Evolutionary conservation across 2,113 vertebrate species (phyloP), one percentile per base, ranked within the genome.

Genomic region (Oostethus manadensis): DNA sequence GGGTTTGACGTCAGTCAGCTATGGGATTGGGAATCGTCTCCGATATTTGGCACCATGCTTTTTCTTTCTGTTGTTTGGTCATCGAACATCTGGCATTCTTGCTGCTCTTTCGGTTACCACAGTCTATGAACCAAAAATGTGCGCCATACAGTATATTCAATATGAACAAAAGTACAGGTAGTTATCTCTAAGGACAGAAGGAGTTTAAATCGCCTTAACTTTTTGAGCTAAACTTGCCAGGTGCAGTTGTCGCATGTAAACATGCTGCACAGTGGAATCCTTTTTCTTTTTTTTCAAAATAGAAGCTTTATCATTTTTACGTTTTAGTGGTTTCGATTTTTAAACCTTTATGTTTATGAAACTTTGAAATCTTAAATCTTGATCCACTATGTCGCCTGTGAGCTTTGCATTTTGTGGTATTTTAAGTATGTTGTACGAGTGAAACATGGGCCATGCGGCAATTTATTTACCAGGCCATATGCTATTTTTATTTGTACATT

Each of bases 401-500:
- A 62, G 45, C 61, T 71, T 51, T 45, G 57, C 42, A 48, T 3
- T 46, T 38, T 49, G 38, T 40, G 22, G 58, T 68, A 23, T 64
- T 42, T 73, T 68, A 58, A 73, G 22, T 60, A 53, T 45, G 53
- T 67, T 64, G 53, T 71, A 33, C 62, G 62, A 64, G 43, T 58
- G 40, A 7, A 78, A 70, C 23, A 18, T 54, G 45, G 44, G 68
- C 64, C 16, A 16, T 23, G 70, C 56, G 53, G 76, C 53, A 58
- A 14, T 71, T 42, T 66, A 14, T 71, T 42, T 66, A 68, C 74
- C 67, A 71, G 68, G 66, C 78, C 62, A 76, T 63, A 69, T 74
- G 73, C 62, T 80, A 8, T 69, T 76, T 74, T 58, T 23, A 48
- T 56, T 68, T 61, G 58, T 69, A 78, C 71, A 81, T 84, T 42